These are phyloP conservation scores for Rhadina sibilatrix DNA, from an alignment of 2,113 vertebrate genomes.

Conservation along the genomic window DNA sequence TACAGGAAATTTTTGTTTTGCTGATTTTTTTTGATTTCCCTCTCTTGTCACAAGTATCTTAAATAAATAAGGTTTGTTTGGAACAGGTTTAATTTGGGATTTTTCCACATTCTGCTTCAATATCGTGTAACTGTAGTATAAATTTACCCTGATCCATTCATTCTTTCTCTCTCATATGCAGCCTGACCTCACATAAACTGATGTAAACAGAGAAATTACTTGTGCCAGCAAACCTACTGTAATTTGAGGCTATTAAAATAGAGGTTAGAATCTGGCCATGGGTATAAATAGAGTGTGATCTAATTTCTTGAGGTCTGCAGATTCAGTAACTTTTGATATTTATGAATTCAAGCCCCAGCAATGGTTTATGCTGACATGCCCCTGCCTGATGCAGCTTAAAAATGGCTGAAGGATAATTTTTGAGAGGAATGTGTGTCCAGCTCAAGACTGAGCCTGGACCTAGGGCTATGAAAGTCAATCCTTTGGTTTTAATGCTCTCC, in stretches of 20 bases:
- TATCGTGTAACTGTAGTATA: not conserved
- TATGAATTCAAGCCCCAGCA: conserved; percentile 5
- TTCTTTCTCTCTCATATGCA: not conserved
- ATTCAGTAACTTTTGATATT: conserved; percentile 13
- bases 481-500: not conserved
- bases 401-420: not conserved
- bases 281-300: conserved; percentile 25
- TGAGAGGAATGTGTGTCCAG: not conserved
- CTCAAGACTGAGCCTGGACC: not conserved
- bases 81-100: not conserved
- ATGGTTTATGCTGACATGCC: conserved; percentile 18
- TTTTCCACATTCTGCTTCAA: not conserved
- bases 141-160: not conserved
- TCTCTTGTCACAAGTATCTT: not conserved
- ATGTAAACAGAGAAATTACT: conserved; percentile 18
- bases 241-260: not conserved
- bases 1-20: not conserved
- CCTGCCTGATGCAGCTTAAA: not conserved
- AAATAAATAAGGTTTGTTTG: not conserved
- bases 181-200: not conserved
- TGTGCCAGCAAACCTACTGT: not conserved
- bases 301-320: conserved; percentile 10
- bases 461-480: not conserved
- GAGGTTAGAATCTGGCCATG: not conserved
- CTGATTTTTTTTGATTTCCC: not conserved